phyloP scores from a whole-genome alignment of 2,888 invertebrate genomes.

The Resseliella maxima region DNA sequence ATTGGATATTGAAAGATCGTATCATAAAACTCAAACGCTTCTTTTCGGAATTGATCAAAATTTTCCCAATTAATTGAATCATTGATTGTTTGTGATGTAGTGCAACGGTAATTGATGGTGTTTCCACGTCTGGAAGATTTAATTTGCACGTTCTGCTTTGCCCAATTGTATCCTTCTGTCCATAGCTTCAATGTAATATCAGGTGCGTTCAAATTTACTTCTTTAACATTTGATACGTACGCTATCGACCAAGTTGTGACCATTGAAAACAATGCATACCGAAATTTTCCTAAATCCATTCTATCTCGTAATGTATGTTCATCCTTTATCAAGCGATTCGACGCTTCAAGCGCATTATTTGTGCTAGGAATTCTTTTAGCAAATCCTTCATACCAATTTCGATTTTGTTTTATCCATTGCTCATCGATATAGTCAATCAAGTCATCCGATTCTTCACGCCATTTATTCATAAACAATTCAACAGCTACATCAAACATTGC shows the following conservation, averaged over 20 bases:
- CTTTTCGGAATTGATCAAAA: too few species aligned
- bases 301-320: background rate
- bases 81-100: too few species aligned
- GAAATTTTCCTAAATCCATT: background rate
- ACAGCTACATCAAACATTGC: background rate
- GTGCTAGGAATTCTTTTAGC: background rate
- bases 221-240: too few species aligned
- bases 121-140: too few species aligned
- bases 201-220: too few species aligned
- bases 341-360: background rate
- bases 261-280: background rate
- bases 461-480: background rate
- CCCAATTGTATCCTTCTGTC: too few species aligned
- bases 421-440: background rate
- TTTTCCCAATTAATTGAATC: too few species aligned
- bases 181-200: too few species aligned
- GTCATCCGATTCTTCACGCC: background rate
- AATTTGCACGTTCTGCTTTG: too few species aligned
- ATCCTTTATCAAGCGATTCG: background rate
- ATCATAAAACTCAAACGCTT: too few species aligned
- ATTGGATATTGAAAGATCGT: too few species aligned
- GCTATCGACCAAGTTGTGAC: background rate
- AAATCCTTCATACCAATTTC: constrained; percentile 17
- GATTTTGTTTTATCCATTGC: background rate
- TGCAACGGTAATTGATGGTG: too few species aligned